phyloP scores from a whole-genome alignment of 2,797 vertebrate genomes.

The Halcyon badia region DNA sequence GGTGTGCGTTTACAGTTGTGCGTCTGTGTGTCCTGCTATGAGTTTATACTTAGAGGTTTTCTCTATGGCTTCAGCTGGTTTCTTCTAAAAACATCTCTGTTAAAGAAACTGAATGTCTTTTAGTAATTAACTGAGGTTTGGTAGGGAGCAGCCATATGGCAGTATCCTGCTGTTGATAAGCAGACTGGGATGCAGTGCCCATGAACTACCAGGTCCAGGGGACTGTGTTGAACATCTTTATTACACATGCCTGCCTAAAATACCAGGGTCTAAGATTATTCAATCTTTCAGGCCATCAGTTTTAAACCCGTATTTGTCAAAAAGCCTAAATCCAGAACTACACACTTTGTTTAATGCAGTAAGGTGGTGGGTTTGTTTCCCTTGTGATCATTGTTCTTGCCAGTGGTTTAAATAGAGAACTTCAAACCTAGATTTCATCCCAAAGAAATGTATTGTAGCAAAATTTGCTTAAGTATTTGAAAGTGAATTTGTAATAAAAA shows the following conservation, averaged over 20 bases:
- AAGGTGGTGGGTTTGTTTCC: neutral
- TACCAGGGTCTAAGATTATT: neutral
- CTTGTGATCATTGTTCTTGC: neutral
- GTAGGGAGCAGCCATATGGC: neutral
- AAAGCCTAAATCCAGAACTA: neutral
- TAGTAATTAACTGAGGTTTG: neutral
- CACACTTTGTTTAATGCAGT: accelerated
- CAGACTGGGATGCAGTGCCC: neutral
- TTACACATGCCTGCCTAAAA: neutral
- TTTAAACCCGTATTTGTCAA: neutral
- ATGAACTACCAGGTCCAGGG: neutral
- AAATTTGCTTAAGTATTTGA: neutral
- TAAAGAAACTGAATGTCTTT: neutral
- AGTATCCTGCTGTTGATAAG: neutral
- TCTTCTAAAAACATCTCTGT: neutral
- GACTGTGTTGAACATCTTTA: neutral
- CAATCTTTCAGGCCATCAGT: neutral
- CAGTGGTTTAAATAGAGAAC: neutral
- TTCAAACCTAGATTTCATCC: neutral
- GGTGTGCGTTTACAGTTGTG: neutral
- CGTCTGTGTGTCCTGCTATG: neutral
- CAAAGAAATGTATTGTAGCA: neutral
- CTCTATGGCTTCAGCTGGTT: neutral
- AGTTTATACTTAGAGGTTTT: neutral
- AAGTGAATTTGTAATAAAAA: neutral